Evolutionary conservation across 2,113 vertebrate species (phyloP).

Genomic region (Emydura subglobosa): DNA sequence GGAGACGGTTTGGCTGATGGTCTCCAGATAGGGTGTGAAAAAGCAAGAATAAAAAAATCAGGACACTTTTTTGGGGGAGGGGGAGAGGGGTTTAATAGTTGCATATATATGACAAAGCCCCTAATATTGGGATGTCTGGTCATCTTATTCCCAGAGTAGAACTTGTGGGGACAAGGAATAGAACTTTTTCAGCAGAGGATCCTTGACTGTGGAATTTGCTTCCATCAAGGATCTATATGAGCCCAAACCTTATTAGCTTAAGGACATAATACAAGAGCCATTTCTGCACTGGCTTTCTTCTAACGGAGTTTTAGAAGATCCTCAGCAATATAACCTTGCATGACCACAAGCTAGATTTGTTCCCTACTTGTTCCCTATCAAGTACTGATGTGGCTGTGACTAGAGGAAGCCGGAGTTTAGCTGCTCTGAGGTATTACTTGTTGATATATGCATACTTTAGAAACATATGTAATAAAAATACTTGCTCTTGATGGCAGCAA

Average conservation of each 20-base stretch:
- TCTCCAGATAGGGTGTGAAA: too few relatives aligned
- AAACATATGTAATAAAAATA: background rate
- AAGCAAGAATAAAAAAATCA: too few relatives aligned
- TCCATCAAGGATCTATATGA: slow-evolving; percentile 47
- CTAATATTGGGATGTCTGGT: too few relatives aligned
- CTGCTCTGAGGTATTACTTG: background rate
- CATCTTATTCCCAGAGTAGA: background rate
- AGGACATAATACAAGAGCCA: slow-evolving; percentile 13
- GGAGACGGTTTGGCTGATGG: background rate
- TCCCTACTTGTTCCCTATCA: background rate
- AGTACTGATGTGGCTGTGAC: background rate
- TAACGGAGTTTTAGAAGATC: background rate
- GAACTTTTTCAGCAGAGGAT: background rate
- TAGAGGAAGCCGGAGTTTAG: slow-evolving; percentile 22
- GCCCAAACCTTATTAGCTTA: slow-evolving; percentile 51
- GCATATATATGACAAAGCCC: too few relatives aligned
- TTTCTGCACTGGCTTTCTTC: background rate
- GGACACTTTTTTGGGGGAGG: too few relatives aligned
- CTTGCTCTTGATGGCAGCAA: background rate
- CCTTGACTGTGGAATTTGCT: slow-evolving; percentile 41
- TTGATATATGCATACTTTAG: background rate
- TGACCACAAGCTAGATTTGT: background rate
- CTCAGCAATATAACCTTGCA: background rate
- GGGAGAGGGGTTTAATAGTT: too few relatives aligned
- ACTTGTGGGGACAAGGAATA: background rate